Base-by-base conservation (phyloP, 1,140 invertebrate genomes). In the silkworm (Bombyx mori) region DNA sequence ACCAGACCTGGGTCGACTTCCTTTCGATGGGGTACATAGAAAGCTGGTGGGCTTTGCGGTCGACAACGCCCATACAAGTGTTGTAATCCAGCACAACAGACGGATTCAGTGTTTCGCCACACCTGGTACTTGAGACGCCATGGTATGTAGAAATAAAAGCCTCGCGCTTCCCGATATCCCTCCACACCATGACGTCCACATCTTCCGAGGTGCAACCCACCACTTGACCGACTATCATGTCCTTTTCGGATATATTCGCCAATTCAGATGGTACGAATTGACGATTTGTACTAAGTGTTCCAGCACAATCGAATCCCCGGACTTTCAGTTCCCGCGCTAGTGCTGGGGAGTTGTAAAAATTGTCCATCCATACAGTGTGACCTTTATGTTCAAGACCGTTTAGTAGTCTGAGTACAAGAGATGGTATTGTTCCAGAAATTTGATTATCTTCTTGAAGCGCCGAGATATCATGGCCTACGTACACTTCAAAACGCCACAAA, bases 241-340 rank as follows among this genome's bases (percentile, higher is more conserved):
- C 42, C 44, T 48, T 42, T 42, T 57, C 52, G 18, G 63, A 46
- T 18, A 50, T 9, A 4, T 35, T 9, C 8, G 61, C 58, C 8
- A 63, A 22, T 42, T 60, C 26, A 22, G 9, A 26, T 10, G 8
- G 77, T 68, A 73, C 59, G 66, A 59, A 69, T 65, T 66, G 45
- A 7, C 62, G 68, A n/a, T 68, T 54, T 2, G 47, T 51, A 3
- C 61, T 60, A 3, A 66, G 44, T 2, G 69, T 68, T 0, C 66
- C 69, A 8, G 56, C 66, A n/a, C n/a, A n/a, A n/a, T n/a, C n/a
- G n/a, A n/a, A n/a, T n/a, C n/a, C n/a, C n/a, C n/a, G n/a, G n/a
- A n/a, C n/a, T n/a, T n/a, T n/a, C n/a, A n/a, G n/a, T n/a, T n/a
- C n/a, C n/a, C n/a, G n/a, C n/a, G n/a, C n/a, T n/a, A n/a, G n/a